A percentile compares a stretch with the other conserved stretches of the same genome.
Conservation (phyloP, 1,140 invertebrate genomes). For the Pseudobourletiella spinata region DNA sequence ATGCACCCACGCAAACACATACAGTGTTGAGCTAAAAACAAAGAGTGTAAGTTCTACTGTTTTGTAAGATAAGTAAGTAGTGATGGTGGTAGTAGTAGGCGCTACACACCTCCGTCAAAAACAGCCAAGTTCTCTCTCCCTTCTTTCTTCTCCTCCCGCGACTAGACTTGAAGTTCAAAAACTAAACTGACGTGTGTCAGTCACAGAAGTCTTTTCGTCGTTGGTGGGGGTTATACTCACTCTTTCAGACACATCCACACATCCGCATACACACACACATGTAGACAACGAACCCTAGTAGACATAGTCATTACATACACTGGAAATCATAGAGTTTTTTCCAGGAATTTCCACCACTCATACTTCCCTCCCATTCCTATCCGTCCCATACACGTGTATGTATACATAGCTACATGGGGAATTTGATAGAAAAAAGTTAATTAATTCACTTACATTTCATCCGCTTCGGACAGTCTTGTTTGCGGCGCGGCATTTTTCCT, state of each 20-base stretch:
- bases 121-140: constrained; percentile 5
- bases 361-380: too few relatives aligned
- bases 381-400: too few relatives aligned
- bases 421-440: not conserved
- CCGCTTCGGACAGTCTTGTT: constrained; percentile 54
- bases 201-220: constrained; percentile 25
- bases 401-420: too few relatives aligned
- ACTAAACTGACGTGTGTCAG: constrained; percentile 34
- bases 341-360: too few relatives aligned
- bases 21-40: constrained; percentile 11
- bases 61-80: constrained; percentile 12
- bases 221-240: not conserved
- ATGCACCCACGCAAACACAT: too few relatives aligned
- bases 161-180: constrained; percentile 15
- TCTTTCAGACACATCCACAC: too few relatives aligned
- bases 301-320: too few relatives aligned
- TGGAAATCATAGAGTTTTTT: too few relatives aligned
- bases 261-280: too few relatives aligned
- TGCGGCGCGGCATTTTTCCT: constrained; percentile 49
- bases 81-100: too few relatives aligned
- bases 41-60: constrained; percentile 4
- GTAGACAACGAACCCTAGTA: not conserved
- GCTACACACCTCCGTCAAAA: constrained; percentile 9
- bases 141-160: constrained; percentile 10
- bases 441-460: constrained; percentile 52